These are phyloP conservation scores for Penaeus indicus DNA, from an alignment of 1,140 invertebrate species.

Conservation along the genomic window DNA sequence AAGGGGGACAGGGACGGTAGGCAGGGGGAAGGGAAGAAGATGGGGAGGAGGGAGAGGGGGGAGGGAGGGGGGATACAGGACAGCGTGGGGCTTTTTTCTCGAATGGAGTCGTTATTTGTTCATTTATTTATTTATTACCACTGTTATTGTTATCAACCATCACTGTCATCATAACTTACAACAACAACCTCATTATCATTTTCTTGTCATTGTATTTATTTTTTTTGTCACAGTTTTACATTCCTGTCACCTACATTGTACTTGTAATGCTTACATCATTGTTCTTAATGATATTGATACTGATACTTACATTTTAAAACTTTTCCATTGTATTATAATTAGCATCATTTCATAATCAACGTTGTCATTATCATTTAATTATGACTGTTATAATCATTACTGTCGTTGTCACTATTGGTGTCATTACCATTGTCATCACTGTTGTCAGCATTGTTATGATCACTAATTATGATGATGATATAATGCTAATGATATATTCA, in stretches of 20 bases:
- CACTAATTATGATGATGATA: too few species aligned
- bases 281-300: too few species aligned
- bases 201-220: too few species aligned
- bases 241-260: too few species aligned
- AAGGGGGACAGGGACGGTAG: not conserved
- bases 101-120: not conserved
- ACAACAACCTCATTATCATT: too few species aligned
- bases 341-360: too few species aligned
- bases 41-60: not conserved
- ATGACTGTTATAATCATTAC: conserved; percentile 19
- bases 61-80: not conserved
- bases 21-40: not conserved
- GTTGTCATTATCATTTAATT: not conserved
- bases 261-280: too few species aligned
- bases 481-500: conserved; percentile 14
- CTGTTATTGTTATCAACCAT: not conserved
- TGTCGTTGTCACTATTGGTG: conserved; percentile 1
- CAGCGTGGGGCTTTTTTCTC: not conserved
- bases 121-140: conserved; percentile 7
- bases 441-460: not conserved
- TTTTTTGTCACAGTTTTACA: too few species aligned
- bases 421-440: not conserved
- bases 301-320: too few species aligned
- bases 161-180: too few species aligned
- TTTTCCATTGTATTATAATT: too few species aligned